Evolutionary conservation across 2,888 invertebrate genomes (phyloP).

Genomic region (Agrochola lota): DNA sequence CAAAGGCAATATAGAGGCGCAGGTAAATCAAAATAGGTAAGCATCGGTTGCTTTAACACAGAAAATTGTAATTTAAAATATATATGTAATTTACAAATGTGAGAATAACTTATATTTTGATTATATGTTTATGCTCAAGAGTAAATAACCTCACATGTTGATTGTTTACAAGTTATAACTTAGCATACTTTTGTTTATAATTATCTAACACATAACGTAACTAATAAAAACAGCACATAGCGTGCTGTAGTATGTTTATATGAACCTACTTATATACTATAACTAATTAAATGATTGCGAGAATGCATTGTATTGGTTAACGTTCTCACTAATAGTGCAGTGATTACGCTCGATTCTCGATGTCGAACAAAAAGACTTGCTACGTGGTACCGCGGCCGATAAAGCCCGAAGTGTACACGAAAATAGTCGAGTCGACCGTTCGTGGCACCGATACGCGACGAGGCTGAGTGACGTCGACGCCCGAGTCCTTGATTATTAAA

Average conservation of each 20-base stretch:
- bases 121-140: not conserved
- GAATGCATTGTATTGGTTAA: slow-evolving; percentile 66
- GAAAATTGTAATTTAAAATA: not conserved
- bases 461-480: slow-evolving; percentile 73
- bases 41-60: not conserved
- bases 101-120: not conserved
- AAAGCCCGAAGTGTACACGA: slow-evolving; percentile 75
- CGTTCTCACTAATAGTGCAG: slow-evolving; percentile 65
- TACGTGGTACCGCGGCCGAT: slow-evolving; percentile 61
- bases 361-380: slow-evolving; percentile 64
- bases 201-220: slow-evolving; percentile 53
- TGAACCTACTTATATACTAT: slow-evolving; percentile 35
- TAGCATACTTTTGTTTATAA: slow-evolving; percentile 23
- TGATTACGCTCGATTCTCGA: slow-evolving; percentile 64
- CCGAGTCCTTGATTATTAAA: slow-evolving; percentile 81
- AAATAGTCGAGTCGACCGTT: slow-evolving; percentile 74
- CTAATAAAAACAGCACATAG: slow-evolving; percentile 36
- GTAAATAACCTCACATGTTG: slow-evolving; percentile 9
- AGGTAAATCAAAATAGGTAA: not conserved
- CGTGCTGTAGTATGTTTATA: slow-evolving; percentile 23
- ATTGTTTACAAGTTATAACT: slow-evolving; percentile 12
- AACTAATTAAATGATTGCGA: slow-evolving; percentile 59
- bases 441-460: slow-evolving; percentile 79
- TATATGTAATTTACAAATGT: slow-evolving; percentile 17
- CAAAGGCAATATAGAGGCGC: not conserved